Percentiles rank a stretch among this genome's conserved stretches.
Conservation (phyloP, 2,113 vertebrate species). For the Poeciliopsis occidentalis region DNA sequence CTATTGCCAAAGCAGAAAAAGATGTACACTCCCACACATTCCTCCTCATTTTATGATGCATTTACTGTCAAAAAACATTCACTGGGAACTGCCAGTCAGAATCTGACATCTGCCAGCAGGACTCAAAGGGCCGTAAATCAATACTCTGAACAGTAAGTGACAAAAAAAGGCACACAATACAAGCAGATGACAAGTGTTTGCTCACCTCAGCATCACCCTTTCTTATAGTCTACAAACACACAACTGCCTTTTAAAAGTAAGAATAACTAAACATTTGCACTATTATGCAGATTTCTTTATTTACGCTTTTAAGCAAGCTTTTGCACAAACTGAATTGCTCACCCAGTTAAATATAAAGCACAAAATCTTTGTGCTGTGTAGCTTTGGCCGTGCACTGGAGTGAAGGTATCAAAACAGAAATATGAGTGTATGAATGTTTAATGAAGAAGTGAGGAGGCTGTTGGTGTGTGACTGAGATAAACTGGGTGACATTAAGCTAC, state of each 20-base stretch:
- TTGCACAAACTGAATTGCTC: neutral
- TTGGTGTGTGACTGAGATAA: neutral
- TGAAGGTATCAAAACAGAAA: slow-evolving; percentile 11
- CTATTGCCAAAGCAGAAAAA: neutral
- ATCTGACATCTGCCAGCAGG: slow-evolving; percentile 38
- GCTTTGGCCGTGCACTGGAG: neutral
- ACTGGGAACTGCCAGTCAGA: slow-evolving; percentile 11
- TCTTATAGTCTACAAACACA: neutral
- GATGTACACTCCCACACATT: neutral
- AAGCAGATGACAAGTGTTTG: neutral
- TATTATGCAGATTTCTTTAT: no score
- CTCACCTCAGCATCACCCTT: neutral
- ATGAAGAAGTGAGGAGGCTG: slow-evolving; percentile 9
- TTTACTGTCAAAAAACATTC: slow-evolving; percentile 8
- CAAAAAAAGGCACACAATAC: neutral
- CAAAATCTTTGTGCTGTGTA: neutral
- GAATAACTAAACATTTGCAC: no score
- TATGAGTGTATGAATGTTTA: slow-evolving; percentile 30
- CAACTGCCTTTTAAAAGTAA: neutral
- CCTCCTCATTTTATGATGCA: neutral
- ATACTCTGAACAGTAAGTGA: slow-evolving; percentile 22
- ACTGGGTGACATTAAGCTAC: neutral
- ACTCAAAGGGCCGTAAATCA: slow-evolving; percentile 42
- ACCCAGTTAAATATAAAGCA: neutral
- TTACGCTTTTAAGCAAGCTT: neutral